These are phyloP conservation scores for Myiozetetes cayanensis DNA, from an alignment of 2,113 vertebrate genomes.

Conservation along the genomic window DNA sequence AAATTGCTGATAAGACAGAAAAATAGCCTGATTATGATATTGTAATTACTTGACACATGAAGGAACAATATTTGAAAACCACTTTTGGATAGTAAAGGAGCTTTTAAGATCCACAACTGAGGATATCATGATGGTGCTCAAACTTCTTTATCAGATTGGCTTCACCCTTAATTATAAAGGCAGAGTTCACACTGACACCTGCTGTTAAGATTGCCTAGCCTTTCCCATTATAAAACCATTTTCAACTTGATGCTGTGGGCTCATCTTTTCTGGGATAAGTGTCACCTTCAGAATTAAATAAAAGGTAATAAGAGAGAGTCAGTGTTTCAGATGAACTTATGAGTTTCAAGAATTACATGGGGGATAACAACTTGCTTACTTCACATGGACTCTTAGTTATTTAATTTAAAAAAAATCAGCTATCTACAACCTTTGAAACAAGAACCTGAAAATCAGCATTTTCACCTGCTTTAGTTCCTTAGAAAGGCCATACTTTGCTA, in stretches of 20 bases:
- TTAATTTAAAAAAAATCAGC: neutral
- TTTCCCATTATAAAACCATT: neutral
- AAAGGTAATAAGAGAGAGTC: neutral
- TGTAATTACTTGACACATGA: neutral
- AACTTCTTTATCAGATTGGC: slow-evolving; percentile 2
- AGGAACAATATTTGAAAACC: neutral
- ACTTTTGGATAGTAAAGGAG: neutral
- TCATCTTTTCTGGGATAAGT: neutral
- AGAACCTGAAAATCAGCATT: neutral
- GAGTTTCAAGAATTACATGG: neutral
- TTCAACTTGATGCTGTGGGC: neutral
- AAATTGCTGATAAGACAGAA: neutral
- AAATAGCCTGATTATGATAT: neutral
- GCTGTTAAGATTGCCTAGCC: slow-evolving; percentile 27
- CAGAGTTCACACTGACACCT: slow-evolving; percentile 48
- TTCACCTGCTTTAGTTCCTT: neutral
- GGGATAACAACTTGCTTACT: neutral
- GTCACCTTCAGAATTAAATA: neutral
- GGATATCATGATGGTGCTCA: neutral
- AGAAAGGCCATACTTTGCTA: neutral
- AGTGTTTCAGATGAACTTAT: neutral
- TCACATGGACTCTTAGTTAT: neutral
- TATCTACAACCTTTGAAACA: neutral
- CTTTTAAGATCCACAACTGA: neutral
- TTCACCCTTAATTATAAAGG: neutral